These are phyloP conservation scores for Arge pagana DNA, from an alignment of 2,888 invertebrate species.

Conservation along the genomic window DNA sequence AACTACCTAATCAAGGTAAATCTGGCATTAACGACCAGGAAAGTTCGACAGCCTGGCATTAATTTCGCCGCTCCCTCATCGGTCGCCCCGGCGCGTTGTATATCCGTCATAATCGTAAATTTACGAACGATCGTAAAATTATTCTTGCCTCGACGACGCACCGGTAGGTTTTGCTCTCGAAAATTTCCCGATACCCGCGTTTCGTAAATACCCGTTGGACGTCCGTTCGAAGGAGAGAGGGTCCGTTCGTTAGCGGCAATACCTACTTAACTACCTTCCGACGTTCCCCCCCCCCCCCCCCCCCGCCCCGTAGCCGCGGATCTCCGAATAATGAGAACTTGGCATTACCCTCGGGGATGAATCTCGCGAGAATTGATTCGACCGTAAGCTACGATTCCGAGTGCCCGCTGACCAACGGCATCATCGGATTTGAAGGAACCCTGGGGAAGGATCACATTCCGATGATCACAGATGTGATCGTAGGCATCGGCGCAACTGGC, in stretches of 20 bases:
- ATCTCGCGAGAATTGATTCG: constrained; percentile 27
- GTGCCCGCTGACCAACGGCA: too few species aligned
- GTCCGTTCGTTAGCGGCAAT: constrained; percentile 27
- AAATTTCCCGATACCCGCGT: too few species aligned
- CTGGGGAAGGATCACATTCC: too few species aligned
- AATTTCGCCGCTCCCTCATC: not conserved
- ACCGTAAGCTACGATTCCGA: too few species aligned
- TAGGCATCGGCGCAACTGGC: constrained; percentile 10
- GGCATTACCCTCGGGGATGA: constrained; percentile 27
- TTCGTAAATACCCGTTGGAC: too few species aligned
- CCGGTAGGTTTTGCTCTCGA: too few species aligned
- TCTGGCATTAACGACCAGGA: not conserved
- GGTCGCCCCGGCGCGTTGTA: constrained; percentile 22
- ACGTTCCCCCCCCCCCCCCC: not conserved
- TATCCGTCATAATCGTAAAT: too few species aligned
- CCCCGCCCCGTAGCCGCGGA: constrained; percentile 20
- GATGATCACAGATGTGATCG: constrained; percentile 20
- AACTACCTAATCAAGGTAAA: constrained; percentile 14
- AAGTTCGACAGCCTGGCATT: not conserved
- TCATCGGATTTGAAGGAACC: too few species aligned
- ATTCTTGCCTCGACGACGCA: too few species aligned
- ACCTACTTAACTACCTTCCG: constrained; percentile 10
- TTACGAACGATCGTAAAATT: too few species aligned
- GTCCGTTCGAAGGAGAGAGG: too few species aligned
- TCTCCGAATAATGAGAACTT: too few species aligned